Evolutionary conservation across 2,113 vertebrate genomes (phyloP).

Genomic region (Xenopus borealis): DNA sequence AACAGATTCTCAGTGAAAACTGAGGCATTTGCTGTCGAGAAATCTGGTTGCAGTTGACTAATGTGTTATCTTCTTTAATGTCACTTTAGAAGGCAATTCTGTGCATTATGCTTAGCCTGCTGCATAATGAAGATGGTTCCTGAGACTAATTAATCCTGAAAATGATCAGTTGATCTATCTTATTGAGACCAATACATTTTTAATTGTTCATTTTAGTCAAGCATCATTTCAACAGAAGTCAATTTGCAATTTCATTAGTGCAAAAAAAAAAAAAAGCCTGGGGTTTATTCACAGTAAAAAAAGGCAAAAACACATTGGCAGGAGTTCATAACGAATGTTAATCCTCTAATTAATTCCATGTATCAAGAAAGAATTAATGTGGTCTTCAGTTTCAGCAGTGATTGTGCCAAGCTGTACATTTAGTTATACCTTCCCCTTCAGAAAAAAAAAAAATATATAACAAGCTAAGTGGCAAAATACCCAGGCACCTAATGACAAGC

Average conservation of each 20-base stretch:
- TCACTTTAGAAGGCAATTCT: conserved; percentile 12
- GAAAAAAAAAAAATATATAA: conserved; percentile 79
- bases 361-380: conserved; percentile 68
- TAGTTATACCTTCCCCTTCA: conserved; percentile 78
- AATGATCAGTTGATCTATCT: conserved; percentile 66
- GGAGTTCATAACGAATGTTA: conserved; percentile 68
- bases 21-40: not conserved
- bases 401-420: conserved; percentile 68
- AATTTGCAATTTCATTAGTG: conserved; percentile 76
- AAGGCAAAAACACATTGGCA: conserved; percentile 57
- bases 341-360: conserved; percentile 73
- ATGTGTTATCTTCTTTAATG: not conserved
- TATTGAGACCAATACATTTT: conserved; percentile 71
- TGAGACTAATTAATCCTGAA: conserved; percentile 67
- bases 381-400: conserved; percentile 64
- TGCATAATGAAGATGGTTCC: conserved; percentile 58
- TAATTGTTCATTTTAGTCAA: conserved; percentile 76
- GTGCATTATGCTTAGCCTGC: conserved; percentile 41
- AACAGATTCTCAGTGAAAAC: not conserved
- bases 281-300: conserved; percentile 62
- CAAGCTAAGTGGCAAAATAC: conserved; percentile 86
- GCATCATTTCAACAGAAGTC: conserved; percentile 75
- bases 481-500: conserved; percentile 85
- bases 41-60: not conserved
- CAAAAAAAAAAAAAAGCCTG: conserved; percentile 69